Percentiles rank a stretch among this genome's conserved stretches.
Conservation (phyloP, 2,113 vertebrate genomes). For the Seriola dumerili region DNA sequence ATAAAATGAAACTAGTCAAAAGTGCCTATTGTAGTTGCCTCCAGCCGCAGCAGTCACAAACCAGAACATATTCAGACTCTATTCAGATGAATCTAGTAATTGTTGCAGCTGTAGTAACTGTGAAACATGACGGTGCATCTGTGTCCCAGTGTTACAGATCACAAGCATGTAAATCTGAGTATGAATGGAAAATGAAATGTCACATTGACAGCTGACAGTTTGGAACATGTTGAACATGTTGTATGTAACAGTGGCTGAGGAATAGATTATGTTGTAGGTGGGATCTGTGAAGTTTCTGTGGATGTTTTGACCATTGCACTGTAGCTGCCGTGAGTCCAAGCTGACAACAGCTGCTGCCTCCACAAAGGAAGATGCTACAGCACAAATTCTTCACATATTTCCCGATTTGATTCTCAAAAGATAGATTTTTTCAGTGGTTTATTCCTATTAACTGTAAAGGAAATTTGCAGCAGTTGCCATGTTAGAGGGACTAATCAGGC, state of each 20-base stretch:
- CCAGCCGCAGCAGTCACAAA: too few species aligned
- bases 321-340: not conserved
- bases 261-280: not conserved
- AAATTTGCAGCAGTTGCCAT: constrained; percentile 3
- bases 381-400: not conserved
- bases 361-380: not conserved
- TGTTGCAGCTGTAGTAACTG: too few species aligned
- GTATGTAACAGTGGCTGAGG: not conserved
- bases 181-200: not conserved
- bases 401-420: not conserved
- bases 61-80: too few species aligned
- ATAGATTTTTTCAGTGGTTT: not conserved
- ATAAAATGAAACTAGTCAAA: too few species aligned
- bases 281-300: not conserved
- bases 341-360: not conserved
- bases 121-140: too few species aligned
- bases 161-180: too few species aligned
- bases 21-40: too few species aligned
- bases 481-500: constrained; percentile 4
- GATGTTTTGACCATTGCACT: not conserved
- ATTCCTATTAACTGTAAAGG: not conserved
- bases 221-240: not conserved
- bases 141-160: too few species aligned
- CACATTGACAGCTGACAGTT: not conserved
- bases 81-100: too few species aligned